Conservation (phyloP, 2,797 vertebrate species). For the Valencia hispanica region DNA sequence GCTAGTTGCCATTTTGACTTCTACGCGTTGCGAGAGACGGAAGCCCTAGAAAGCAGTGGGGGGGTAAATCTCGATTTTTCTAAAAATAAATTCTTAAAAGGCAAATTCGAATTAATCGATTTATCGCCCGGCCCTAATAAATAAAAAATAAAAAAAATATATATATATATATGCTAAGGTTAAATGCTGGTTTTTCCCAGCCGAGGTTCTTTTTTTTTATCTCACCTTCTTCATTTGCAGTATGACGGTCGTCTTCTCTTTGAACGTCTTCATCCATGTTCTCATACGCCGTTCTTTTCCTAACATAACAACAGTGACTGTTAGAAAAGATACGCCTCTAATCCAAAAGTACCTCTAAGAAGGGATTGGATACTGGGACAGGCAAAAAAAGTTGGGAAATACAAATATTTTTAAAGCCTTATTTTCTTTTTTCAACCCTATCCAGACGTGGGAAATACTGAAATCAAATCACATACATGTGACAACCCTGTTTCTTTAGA, state of each 20-base stretch:
- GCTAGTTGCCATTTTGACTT: too few species aligned
- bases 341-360: background rate
- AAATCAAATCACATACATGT: background rate
- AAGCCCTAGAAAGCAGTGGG: too few species aligned
- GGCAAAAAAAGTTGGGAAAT: background rate
- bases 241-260: slow-evolving; percentile 83
- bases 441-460: background rate
- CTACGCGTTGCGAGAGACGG: too few species aligned
- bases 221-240: slow-evolving; percentile 84
- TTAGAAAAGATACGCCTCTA: slow-evolving; percentile 6
- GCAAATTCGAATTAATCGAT: too few species aligned
- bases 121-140: too few species aligned
- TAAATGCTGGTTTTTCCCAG: background rate
- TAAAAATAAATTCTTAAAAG: too few species aligned
- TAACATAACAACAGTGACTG: slow-evolving; percentile 53
- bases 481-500: background rate
- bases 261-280: slow-evolving; percentile 87
- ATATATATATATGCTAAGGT: background rate
- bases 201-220: background rate
- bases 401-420: background rate
- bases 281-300: slow-evolving; percentile 86
- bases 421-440: background rate
- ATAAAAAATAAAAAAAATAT: too few species aligned
- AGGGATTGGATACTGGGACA: background rate
- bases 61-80: too few species aligned